Evolutionary conservation across 1,140 invertebrate species (phyloP), one percentile per base, ranked within the genome.

Genomic region (Hylaeus anthracinus): DNA sequence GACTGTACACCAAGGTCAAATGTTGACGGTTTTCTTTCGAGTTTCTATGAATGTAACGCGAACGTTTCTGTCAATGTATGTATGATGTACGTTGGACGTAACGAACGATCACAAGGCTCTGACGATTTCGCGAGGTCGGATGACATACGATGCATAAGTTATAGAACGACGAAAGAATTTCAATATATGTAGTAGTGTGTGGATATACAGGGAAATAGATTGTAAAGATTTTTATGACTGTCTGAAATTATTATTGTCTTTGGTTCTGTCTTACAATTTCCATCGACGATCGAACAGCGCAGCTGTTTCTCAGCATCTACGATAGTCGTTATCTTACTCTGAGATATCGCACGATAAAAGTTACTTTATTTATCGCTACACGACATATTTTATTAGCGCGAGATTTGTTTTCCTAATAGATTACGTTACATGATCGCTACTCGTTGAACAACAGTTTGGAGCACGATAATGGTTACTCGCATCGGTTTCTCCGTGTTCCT

Each of bases 121-220:
- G 65, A 60, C 61, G 53, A 75, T 60, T 67, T 45, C 72, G 51
- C 5, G 55, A 71, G 66, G 58, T 81, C 72, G n/a, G 63, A n/a
- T 67, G 67, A 75, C 43, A 37, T 64, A 60, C 45, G 64, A 69
- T 51, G 48, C 39, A 45, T 80, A 80, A 75, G 55, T 41, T 80
- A 80, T 75, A 80, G 64, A 81, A 77, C 66, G 79, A 64, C 45
- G 79, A 81, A 81, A 81, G 67, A 65, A 81, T 70, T 81, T 77
- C 79, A 75, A 80, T 80, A 80, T 72, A 80, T 80, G 79, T 81
- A 81, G 79, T 77, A 81, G 72, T 81, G 69, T 83, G 81, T 83
- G 81, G 81, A 83, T 83, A 83, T 83, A 83, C 81, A 83, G 81
- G 81, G 81, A 83, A 79, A 83, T 83, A 83, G 81, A 83, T 83